Base-by-base conservation (phyloP, 2,797 vertebrate genomes). In the Parotocinclus haroldoi region DNA sequence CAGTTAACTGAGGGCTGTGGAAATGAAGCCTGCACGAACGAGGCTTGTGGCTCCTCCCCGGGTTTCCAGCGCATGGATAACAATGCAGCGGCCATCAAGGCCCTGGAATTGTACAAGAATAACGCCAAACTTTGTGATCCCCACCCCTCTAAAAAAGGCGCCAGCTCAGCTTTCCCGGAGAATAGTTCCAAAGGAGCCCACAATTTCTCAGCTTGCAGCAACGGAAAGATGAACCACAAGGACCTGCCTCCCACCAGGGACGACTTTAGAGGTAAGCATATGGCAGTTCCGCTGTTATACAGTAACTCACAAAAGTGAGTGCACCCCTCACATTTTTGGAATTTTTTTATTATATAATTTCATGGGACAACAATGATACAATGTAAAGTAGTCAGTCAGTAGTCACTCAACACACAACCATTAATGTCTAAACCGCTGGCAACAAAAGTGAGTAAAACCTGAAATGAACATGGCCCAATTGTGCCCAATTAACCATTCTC, bases 1-100 rank as follows among this genome's bases (percentile, higher is more conserved):
- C 97, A 99, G 95, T 93, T 99, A 92, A 99, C 96, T 9, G 93
- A 98, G 82, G 97, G 97, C 91, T 99, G 97, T 91, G 97, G 97
- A 91, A 98, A 98, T 95, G 94, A 94, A 88, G 91, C 92, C 93
- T 99, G 97, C 92, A 92, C 94, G 82, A 99, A 99, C 91, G 93
- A 95, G 89, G 95, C 94, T 85, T 99, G 96, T 83, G 97, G 96
- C 84, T 99, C 96, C 78, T 94, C 92, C 82, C 85, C 88, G 76
- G 90, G 89, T 86, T 98, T 96, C 84, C 92, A 85, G 80, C 93
- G 93, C 84, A 89, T 98, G 94, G 97, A 98, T 92, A 98, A 93
- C 82, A 99, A 99, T 87, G 83, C 92, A 75, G 96, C 97, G 72
- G 96, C 96, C 72, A 91, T 96, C 91, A 97, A 95, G 89, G 95